Percentiles rank a stretch among this genome's conserved stretches.
phyloP scores from a whole-genome alignment of 53 echinoderm and acorn worm genomes.

The Echinometra lucunter region DNA sequence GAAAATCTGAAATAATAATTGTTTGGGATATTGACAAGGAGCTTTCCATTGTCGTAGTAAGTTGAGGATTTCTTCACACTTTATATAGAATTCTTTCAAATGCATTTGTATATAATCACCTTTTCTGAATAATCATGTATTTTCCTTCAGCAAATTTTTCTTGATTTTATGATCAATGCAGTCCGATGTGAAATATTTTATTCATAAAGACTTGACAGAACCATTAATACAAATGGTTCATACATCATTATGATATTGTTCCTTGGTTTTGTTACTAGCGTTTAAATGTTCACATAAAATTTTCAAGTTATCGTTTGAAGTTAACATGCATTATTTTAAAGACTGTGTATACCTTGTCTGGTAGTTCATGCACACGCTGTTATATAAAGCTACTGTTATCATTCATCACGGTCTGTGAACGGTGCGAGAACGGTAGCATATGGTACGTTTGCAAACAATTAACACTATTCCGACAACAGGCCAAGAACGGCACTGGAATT shows the following conservation, averaged over 20 bases:
- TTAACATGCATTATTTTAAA: background rate
- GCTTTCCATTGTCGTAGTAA: background rate
- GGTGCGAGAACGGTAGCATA: background rate
- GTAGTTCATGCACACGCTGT: background rate
- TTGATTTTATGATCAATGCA: too few relatives aligned
- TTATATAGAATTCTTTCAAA: background rate
- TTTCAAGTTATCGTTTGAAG: background rate
- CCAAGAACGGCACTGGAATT: too few relatives aligned
- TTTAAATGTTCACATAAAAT: too few relatives aligned
- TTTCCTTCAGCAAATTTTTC: background rate
- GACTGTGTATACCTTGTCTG: background rate
- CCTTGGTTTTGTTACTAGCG: too few relatives aligned
- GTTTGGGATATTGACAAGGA: background rate
- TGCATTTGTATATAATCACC: background rate
- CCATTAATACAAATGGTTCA: too few relatives aligned
- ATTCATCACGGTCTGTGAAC: background rate
- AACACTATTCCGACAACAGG: background rate
- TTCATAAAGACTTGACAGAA: too few relatives aligned
- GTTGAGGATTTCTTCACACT: background rate
- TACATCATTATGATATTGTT: too few relatives aligned
- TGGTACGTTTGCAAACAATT: slow-evolving; percentile 9
- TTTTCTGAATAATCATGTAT: background rate
- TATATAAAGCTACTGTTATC: background rate
- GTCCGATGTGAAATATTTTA: too few relatives aligned
- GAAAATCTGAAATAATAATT: too few relatives aligned